Evolutionary conservation across 2,797 vertebrate genomes (phyloP), one percentile per base, ranked within the genome.

Genomic region (Spondyliosoma cantharus): DNA sequence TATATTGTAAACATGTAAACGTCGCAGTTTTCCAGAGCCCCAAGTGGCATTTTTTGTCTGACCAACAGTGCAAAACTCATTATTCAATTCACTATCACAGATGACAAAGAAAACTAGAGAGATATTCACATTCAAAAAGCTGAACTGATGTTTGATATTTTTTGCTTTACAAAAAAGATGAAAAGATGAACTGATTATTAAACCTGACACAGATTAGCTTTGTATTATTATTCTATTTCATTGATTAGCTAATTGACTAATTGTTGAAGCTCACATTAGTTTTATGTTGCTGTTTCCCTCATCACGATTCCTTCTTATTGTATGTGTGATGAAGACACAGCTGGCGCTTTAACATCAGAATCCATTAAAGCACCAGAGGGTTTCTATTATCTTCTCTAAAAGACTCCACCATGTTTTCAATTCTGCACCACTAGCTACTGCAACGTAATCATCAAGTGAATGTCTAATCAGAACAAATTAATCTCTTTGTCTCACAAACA

Each of bases 391-490:
- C 82, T 67, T 67, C 73, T 76, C 76, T 43, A 37, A 84, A 81
- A 80, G 62, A 81, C 66, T 52, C 71, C 56, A 62, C 81, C 82
- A 80, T 74, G 84, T 80, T 74, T 85, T 82, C 78, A 60, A 74
- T 79, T 80, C 81, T 72, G 71, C 85, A 74, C 71, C 68, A 83
- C 71, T 20, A 63, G 71, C 66, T 70, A 52, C 73, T 82, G 74
- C 81, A 76, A 81, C 45, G 19, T 78, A 89, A 91, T 91, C 77
- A 82, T 84, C 76, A 77, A 73, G 81, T 86, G 83, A 89, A 89
- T 85, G 90, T 83, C 84, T 93, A 90, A 93, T 94, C 91, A 91
- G 85, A 90, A 86, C 81, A 89, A 92, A 92, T 92, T 71, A 87
- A 90, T 92, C 87, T 86, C 65, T 66, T 83, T 84, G 88, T 90